Conservation (phyloP, 2,113 vertebrate species). For the Tragelaphus strepsiceros region DNA sequence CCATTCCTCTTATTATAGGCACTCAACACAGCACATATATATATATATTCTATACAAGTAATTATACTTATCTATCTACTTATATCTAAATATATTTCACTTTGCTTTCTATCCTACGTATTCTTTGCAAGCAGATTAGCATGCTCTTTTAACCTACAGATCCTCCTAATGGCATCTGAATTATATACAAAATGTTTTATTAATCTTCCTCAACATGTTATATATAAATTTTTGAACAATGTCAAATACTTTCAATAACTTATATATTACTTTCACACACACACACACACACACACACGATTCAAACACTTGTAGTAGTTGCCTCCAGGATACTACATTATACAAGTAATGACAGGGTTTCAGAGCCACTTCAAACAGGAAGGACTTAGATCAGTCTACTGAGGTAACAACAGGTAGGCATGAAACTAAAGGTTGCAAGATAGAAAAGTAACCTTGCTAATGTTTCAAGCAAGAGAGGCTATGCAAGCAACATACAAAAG, state of each 20-base stretch:
- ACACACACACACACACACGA: neutral
- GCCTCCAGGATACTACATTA: neutral
- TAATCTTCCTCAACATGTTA: constrained; percentile 14
- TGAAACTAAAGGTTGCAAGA: neutral
- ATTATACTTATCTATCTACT: neutral
- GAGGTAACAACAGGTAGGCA: neutral
- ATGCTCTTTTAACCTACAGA: neutral
- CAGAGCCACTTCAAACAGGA: neutral
- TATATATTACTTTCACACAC: neutral
- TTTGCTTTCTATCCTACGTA: neutral
- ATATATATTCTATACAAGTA: neutral
- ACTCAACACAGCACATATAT: neutral
- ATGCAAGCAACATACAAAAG: neutral
- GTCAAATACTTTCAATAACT: neutral
- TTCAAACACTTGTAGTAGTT: neutral
- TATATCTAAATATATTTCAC: neutral
- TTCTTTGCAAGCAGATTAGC: neutral
- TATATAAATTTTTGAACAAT: neutral
- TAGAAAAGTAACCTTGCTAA: neutral
- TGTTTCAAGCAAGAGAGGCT: neutral
- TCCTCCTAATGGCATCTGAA: neutral
- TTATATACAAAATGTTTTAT: neutral
- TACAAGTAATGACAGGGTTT: neutral
- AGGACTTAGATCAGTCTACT: neutral
- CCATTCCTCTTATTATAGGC: neutral